Evolutionary conservation across 2,797 vertebrate genomes (phyloP).

Genomic region (Prunella strophiata): DNA sequence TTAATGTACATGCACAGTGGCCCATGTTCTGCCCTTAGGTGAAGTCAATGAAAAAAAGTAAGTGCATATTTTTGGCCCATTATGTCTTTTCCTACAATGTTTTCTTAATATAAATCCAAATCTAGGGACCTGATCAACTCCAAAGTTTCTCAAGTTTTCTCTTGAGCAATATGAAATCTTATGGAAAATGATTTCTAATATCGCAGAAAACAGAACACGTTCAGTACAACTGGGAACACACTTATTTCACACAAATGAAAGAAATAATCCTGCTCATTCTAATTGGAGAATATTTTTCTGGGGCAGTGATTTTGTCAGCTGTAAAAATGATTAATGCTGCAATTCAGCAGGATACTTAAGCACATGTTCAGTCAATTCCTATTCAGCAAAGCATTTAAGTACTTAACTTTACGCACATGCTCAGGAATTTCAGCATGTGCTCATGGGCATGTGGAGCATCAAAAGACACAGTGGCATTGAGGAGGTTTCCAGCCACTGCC

Average conservation of each 20-base stretch:
- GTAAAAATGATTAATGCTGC: constrained; percentile 71
- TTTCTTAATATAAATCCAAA: constrained; percentile 62
- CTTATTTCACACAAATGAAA: constrained; percentile 67
- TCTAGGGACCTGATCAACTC: constrained; percentile 54
- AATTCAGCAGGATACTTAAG: constrained; percentile 69
- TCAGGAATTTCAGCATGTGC: constrained; percentile 56
- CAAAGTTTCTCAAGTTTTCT: constrained; percentile 63
- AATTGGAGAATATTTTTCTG: constrained; percentile 74
- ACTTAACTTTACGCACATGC: constrained; percentile 63
- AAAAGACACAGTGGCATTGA: not conserved
- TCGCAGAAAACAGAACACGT: constrained; percentile 41
- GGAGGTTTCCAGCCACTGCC: not conserved
- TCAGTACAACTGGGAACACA: constrained; percentile 44
- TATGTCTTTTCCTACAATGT: constrained; percentile 1
- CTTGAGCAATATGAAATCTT: constrained; percentile 65
- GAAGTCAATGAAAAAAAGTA: constrained; percentile 40
- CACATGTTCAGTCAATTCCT: constrained; percentile 72
- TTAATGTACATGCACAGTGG: constrained; percentile 17
- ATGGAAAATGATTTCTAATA: constrained; percentile 67
- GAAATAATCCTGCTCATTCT: constrained; percentile 63
- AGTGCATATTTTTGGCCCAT: constrained; percentile 31
- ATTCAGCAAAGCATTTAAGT: constrained; percentile 68
- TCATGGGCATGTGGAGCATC: not conserved
- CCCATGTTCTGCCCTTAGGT: constrained; percentile 39
- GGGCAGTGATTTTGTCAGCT: constrained; percentile 70